A percentile compares a stretch with the other conserved stretches of the same genome.
These are phyloP conservation scores for Picathartes gymnocephalus DNA, from an alignment of 2,113 vertebrate genomes.

Conservation along the genomic window DNA sequence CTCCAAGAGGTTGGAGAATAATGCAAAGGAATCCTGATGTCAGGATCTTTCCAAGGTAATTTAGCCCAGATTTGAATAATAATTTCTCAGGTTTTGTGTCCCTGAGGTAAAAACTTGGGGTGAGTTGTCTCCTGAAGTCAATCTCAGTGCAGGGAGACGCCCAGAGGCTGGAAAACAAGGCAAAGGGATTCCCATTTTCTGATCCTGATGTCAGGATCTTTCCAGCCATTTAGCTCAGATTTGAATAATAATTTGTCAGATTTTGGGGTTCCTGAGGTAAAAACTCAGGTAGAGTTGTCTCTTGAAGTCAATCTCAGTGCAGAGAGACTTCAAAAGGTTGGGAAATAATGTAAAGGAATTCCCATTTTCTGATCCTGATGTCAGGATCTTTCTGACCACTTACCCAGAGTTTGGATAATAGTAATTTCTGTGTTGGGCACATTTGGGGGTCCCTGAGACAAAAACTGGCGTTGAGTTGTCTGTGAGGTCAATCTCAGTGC, in stretches of 20 bases:
- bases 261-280: too few relatives aligned
- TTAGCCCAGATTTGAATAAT: neutral
- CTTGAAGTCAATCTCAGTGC: neutral
- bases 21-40: fast-evolving
- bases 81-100: neutral
- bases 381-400: neutral
- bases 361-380: neutral
- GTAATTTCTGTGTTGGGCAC: neutral
- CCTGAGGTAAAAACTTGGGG: neutral
- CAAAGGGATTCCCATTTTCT: neutral
- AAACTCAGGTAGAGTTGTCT: neutral
- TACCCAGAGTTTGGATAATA: neutral
- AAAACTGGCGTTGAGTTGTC: neutral
- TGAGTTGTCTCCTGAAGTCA: too few relatives aligned
- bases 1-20: neutral
- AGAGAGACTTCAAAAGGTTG: neutral
- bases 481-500: too few relatives aligned
- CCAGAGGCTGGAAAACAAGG: neutral
- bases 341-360: neutral
- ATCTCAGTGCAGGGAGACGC: neutral
- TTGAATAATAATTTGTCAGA: neutral
- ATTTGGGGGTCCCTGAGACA: neutral
- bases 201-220: neutral
- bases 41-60: neutral
- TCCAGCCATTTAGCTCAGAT: fast-evolving